Evolutionary conservation across 2,888 invertebrate genomes (phyloP).

Genomic region (Drosophila testacea): DNA sequence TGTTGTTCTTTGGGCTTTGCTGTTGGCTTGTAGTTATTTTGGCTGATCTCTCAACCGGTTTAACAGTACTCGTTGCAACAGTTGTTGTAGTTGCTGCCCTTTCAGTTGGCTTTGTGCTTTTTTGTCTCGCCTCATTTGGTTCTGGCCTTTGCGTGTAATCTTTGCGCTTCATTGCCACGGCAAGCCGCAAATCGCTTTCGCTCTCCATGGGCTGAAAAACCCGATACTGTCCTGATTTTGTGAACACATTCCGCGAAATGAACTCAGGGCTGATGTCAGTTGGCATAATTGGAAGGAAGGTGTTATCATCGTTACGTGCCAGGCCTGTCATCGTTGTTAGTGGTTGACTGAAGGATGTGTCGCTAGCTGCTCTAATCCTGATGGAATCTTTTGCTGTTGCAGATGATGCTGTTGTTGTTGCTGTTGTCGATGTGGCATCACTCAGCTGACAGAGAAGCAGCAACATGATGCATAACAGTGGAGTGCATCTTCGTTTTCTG

Average conservation of each 20-base stretch:
- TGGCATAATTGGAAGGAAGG: conserved; percentile 81
- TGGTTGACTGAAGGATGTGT: conserved; percentile 64
- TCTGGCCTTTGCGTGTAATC: conserved; percentile 47
- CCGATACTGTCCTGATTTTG: conserved; percentile 81
- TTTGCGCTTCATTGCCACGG: conserved; percentile 52
- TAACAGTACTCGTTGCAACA: conserved; percentile 4
- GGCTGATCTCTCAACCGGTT: conserved; percentile 20
- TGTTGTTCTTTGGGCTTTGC: conserved; percentile 14
- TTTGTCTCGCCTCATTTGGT: conserved; percentile 1
- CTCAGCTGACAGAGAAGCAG: conserved; percentile 39
- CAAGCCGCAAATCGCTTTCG: conserved; percentile 75
- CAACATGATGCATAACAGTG: conserved; percentile 24
- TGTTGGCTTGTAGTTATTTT: conserved; percentile 4
- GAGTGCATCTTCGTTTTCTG: conserved; percentile 69
- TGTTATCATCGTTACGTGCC: conserved; percentile 66
- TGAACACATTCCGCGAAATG: conserved; percentile 81
- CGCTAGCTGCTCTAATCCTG: conserved; percentile 7
- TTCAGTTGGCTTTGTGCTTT: background rate
- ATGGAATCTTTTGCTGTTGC: conserved; percentile 1
- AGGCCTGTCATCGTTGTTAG: conserved; percentile 59
- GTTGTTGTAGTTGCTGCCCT: conserved; percentile 14
- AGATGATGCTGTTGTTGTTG: background rate
- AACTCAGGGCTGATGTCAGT: conserved; percentile 73
- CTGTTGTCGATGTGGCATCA: conserved; percentile 23
- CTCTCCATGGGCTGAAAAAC: conserved; percentile 80